phyloP scores from a whole-genome alignment of 2,113 vertebrate species.

The Climacteris rufus region DNA sequence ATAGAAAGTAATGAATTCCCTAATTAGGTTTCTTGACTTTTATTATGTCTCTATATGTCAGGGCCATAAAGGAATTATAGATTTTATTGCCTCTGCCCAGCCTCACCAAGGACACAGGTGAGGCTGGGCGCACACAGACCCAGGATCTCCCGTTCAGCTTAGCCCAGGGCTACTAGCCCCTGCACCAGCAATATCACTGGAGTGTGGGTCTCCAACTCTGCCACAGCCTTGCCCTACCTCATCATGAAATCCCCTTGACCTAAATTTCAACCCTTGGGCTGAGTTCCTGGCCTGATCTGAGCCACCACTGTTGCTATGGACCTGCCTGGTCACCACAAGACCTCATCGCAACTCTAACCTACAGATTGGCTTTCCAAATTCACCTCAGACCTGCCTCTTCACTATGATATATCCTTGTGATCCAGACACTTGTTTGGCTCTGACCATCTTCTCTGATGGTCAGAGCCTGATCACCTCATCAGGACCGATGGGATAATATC shows the following conservation, averaged over 20 bases:
- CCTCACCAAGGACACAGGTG: neutral
- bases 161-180: no score
- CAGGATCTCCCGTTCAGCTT: neutral
- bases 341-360: neutral
- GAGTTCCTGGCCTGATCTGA: neutral
- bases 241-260: neutral
- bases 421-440: neutral
- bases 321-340: neutral
- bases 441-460: neutral
- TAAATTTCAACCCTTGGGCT: fast-evolving
- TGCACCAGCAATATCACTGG: neutral
- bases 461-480: neutral
- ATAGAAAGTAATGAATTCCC: neutral
- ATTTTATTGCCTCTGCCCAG: neutral
- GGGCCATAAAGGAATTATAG: neutral
- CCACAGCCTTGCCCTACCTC: neutral
- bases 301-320: neutral
- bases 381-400: neutral
- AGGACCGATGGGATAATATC: neutral
- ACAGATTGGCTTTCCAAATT: fast-evolving
- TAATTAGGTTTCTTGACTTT: neutral
- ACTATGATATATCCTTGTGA: neutral
- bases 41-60: neutral
- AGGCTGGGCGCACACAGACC: no score
- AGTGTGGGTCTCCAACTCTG: neutral